Evolutionary conservation across 2,888 invertebrate genomes (phyloP).

Genomic region (Sclerodermus sp.): DNA sequence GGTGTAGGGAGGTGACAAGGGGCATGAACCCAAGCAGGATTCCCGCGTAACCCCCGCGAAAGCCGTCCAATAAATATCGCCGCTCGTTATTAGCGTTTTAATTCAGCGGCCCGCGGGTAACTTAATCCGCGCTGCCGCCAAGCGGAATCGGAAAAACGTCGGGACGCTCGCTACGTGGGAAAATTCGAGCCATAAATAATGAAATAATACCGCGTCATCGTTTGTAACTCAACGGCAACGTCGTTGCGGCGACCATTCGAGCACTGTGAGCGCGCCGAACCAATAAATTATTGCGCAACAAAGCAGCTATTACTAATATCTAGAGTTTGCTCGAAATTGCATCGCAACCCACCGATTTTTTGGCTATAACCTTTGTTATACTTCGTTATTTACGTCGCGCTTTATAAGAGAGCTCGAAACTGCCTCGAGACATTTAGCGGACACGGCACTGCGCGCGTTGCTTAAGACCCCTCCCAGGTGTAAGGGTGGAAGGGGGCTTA

Average conservation of each 20-base stretch:
- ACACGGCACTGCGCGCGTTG: no score
- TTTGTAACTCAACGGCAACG: conserved; percentile 29
- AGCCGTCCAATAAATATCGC: conserved; percentile 53
- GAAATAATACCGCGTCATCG: conserved; percentile 48
- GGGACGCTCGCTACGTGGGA: conserved; percentile 15
- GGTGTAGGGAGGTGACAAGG: not conserved
- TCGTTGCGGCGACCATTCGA: conserved; percentile 7
- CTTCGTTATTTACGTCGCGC: not conserved
- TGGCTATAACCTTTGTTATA: conserved; percentile 14
- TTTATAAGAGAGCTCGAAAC: no score
- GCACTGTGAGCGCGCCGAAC: no score
- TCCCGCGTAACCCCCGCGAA: conserved; percentile 28
- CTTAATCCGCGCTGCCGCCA: conserved; percentile 38
- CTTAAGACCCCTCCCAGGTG: no score
- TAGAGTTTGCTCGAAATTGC: conserved; percentile 8
- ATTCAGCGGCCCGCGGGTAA: conserved; percentile 47
- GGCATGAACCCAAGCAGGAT: conserved; percentile 13
- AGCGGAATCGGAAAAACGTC: conserved; percentile 46
- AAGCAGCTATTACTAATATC: conserved; percentile 15
- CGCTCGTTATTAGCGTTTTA: conserved; percentile 55
- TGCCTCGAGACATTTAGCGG: no score
- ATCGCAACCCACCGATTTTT: conserved; percentile 6
- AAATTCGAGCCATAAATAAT: conserved; percentile 49
- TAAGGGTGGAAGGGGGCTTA: no score
- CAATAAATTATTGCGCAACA: not conserved